Base-by-base conservation (phyloP, 2,113 vertebrate genomes). In the Chlamydotis undulata region DNA sequence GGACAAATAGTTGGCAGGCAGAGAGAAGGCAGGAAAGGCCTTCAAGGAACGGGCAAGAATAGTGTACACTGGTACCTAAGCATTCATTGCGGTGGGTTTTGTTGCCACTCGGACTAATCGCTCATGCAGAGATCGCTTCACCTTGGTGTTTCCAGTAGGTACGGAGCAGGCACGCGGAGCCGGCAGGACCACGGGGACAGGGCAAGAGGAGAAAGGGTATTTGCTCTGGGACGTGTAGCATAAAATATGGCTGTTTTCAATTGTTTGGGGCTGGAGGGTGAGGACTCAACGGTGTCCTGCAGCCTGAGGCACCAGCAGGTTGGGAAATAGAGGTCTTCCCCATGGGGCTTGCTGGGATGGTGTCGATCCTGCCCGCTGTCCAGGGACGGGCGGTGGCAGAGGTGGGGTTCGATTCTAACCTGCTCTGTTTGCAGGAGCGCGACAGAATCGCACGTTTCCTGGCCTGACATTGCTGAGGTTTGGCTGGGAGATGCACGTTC, bases 361-460 rank as follows among this genome's bases (percentile, higher is more conserved):
- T 39, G 39, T 39, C 10, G 39, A 39, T 39, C 39, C 39, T 39
- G 39, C 39, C 39, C 39, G 39, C 39, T 39, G 39, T 10, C 39
- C 39, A 10, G 61, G 31, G 18, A 39, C 4, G 9, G 47, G 56
- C 74, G 1, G 0, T 1, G 4, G 52, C 29, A 78, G 57, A 65
- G 39, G 10, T 26, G 33, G 16, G 18, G 6, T 79, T 82, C 87
- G 13, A 41, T 10, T 53, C 52, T 6, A 18, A 41, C 11, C 35
- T 2, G 0, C 56, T 43, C 47, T 24, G 33, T 55, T 21, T 65
- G 60, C 37, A 60, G 0, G 1, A 33, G 39, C 4, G 9, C 2
- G 2, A 19, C 1, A 0, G 37, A 87, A 41, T 33, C 8, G 0
- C 25, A 5, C 0, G 2, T 17, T 24, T 56, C 61, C 39, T 3